Base-by-base conservation (phyloP, 2,797 vertebrate genomes). In the Sebastes minor region DNA sequence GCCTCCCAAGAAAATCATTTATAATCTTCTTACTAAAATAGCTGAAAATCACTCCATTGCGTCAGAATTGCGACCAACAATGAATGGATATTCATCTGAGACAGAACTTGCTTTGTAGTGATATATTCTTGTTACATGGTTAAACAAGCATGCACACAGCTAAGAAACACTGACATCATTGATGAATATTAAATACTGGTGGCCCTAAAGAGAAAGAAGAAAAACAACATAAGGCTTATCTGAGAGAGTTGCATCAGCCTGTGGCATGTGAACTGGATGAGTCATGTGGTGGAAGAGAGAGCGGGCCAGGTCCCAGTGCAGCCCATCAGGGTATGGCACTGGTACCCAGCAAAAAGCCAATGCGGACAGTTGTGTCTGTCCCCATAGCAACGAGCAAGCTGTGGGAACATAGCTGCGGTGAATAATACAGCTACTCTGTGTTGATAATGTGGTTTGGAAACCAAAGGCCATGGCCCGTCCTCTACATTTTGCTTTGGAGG, bases 291-390 rank as follows among this genome's bases (percentile, higher is more conserved):
- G 65, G 78, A 11, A 63, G 35, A 83, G 35, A 83, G 20, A 72
- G 38, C 4, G 2, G 70, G 78, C 71, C 84, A 74, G 80, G 76
- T 86, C 84, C 76, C 72, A 74, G 75, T 69, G 16, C 76, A 78
- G 81, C 67, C 70, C 68, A 73, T 83, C 61, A 49, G 74, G 70
- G 23, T 62, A 89, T 64, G 66, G 67, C 42, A 79, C 67, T 72
- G 78, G 76, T 83, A 87, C 83, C 80, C 59, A 82, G 68, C 80
- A 83, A 76, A 80, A 82, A 66, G 65, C 53, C 71, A 87, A 74
- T 42, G 85, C 8, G 71, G 81, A 89, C 76, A 78, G 90, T 93
- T 93, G 85, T 94, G 92, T 95, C 91, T 92, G 85, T 91, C 77
- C 55, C 91, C 76, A 91, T 88, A 74, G 88, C 87, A 92, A 94